phyloP scores from a whole-genome alignment of 53 echinoderm and acorn worm genomes.

The Arbacia lixula region DNA sequence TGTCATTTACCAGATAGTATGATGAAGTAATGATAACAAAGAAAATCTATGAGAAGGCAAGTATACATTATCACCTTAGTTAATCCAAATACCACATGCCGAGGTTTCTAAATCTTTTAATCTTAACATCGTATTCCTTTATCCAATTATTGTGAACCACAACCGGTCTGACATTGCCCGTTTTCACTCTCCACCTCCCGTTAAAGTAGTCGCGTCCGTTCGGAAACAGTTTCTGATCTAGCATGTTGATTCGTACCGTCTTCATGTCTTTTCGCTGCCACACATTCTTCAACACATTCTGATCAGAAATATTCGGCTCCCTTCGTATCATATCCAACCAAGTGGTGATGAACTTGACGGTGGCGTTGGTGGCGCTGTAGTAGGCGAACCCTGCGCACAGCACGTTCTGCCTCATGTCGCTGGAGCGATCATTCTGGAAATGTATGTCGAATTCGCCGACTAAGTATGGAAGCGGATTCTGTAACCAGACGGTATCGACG shows the following conservation, averaged over 20 bases:
- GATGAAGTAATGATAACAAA: too few species aligned
- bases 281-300: conserved; percentile 61
- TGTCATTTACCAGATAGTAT: too few species aligned
- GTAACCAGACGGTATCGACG: conserved; percentile 80
- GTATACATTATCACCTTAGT: too few species aligned
- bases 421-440: conserved; percentile 52
- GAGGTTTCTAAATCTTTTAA: conserved; percentile 66
- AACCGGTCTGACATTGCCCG: conserved; percentile 39
- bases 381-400: conserved; percentile 76
- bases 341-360: conserved; percentile 50
- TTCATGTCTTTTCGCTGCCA: background rate
- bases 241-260: conserved; percentile 39
- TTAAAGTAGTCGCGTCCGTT: conserved; percentile 69
- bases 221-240: conserved; percentile 58
- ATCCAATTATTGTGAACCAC: conserved; percentile 85
- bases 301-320: conserved; percentile 57
- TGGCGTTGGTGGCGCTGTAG: conserved; percentile 58
- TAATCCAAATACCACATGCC: conserved; percentile 72
- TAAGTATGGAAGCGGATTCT: conserved; percentile 73
- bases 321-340: conserved; percentile 56
- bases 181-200: conserved; percentile 56
- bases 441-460: conserved; percentile 70
- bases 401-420: conserved; percentile 5
- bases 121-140: conserved; percentile 72
- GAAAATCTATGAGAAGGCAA: too few species aligned